Percentiles rank a stretch among this genome's conserved stretches.
These are phyloP conservation scores for Cephalotes varians DNA, from an alignment of 2,888 invertebrate genomes.

Conservation along the genomic window DNA sequence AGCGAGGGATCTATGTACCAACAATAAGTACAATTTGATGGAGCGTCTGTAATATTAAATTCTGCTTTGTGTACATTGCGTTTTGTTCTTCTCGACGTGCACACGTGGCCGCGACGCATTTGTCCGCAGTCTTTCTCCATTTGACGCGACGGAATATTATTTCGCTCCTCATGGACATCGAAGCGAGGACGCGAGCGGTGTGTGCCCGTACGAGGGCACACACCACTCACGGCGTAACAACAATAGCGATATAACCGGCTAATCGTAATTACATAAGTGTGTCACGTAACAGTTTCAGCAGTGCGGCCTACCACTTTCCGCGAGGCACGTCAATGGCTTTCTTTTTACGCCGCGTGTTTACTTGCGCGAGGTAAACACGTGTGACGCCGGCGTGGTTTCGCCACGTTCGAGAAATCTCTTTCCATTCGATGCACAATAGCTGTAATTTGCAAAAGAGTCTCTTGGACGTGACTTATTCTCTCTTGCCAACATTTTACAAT, in stretches of 20 bases:
- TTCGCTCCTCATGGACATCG: slow-evolving; percentile 26
- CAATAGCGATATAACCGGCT: slow-evolving; percentile 65
- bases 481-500: background rate
- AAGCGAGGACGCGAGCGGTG: slow-evolving; percentile 33
- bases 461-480: background rate
- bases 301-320: slow-evolving; percentile 50
- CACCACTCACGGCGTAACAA: slow-evolving; percentile 53
- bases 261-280: slow-evolving; percentile 74
- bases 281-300: slow-evolving; percentile 72
- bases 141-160: background rate
- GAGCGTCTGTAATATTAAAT: slow-evolving; percentile 5
- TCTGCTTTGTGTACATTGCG: background rate
- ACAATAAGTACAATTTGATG: background rate
- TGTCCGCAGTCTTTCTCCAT: slow-evolving; percentile 10
- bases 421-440: slow-evolving; percentile 19
- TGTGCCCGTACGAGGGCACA: background rate
- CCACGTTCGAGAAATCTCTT: slow-evolving; percentile 47
- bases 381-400: slow-evolving; percentile 24
- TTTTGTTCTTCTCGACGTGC: background rate
- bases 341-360: slow-evolving; percentile 53
- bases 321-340: slow-evolving; percentile 60
- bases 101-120: background rate
- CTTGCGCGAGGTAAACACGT: slow-evolving; percentile 41
- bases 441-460: slow-evolving; percentile 8
- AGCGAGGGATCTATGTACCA: background rate